Evolutionary conservation across 2,888 invertebrate species (phyloP).

Genomic region (Allolobophora icterica): DNA sequence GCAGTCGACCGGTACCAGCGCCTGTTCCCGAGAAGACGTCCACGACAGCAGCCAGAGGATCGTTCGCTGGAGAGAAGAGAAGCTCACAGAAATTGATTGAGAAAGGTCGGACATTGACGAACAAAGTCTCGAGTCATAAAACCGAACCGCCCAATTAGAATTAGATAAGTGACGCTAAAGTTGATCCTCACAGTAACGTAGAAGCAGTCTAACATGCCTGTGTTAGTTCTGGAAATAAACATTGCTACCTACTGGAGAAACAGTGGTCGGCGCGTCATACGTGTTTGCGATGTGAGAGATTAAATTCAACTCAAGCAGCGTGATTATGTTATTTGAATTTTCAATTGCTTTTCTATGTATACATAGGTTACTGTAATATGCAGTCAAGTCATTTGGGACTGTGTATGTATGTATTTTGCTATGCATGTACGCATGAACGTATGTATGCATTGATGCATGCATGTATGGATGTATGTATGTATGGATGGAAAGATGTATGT

Average conservation of each 20-base stretch:
- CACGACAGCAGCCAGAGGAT: not conserved
- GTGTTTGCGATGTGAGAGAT: not conserved
- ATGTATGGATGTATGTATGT: too few relatives aligned
- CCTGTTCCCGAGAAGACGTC: not conserved
- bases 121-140: not conserved
- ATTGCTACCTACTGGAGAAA: not conserved
- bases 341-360: too few relatives aligned
- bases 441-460: too few relatives aligned
- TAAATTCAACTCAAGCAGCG: not conserved
- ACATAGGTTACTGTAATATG: not conserved
- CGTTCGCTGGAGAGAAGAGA: not conserved
- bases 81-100: not conserved
- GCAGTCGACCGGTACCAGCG: slow-evolving; percentile 41
- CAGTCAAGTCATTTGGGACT: not conserved
- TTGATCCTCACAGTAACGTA: not conserved
- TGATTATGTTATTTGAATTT: too few relatives aligned
- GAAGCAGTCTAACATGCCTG: not conserved
- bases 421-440: too few relatives aligned
- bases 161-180: not conserved
- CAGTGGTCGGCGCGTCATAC: not conserved
- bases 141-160: not conserved
- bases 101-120: not conserved
- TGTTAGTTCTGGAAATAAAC: not conserved
- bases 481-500: too few relatives aligned
- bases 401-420: not conserved